phyloP scores from a whole-genome alignment of 2,888 invertebrate species.

The Osmoderma eremita region DNA sequence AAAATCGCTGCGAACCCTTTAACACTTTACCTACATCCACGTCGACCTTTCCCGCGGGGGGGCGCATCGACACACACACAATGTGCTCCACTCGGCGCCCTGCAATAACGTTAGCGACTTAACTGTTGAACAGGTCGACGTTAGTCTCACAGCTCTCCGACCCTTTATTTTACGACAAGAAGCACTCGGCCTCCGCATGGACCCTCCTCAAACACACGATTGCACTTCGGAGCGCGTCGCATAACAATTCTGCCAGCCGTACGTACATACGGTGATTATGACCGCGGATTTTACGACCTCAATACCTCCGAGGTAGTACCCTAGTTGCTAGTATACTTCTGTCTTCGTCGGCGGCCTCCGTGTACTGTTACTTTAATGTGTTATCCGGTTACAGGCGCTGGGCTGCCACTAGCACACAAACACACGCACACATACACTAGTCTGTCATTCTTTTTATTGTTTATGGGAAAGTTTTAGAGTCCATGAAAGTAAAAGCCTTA shows the following conservation, averaged over 20 bases:
- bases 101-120: slow-evolving; percentile 35
- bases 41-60: too few species aligned
- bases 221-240: slow-evolving; percentile 55
- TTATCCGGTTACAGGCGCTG: slow-evolving; percentile 12
- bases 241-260: slow-evolving; percentile 53
- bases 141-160: slow-evolving; percentile 39
- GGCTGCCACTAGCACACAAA: background rate
- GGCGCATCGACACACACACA: background rate
- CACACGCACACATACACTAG: background rate
- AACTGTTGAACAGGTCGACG: slow-evolving; percentile 25
- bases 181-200: slow-evolving; percentile 56
- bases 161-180: slow-evolving; percentile 57
- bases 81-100: slow-evolving; percentile 7
- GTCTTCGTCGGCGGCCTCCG: background rate
- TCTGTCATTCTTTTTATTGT: slow-evolving; percentile 25
- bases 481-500: slow-evolving; percentile 40
- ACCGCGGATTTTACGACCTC: slow-evolving; percentile 54
- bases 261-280: slow-evolving; percentile 56
- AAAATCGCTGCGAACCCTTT: slow-evolving; percentile 16
- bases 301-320: too few species aligned
- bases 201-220: too few species aligned
- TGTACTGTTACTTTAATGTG: slow-evolving; percentile 22
- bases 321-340: background rate
- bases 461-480: slow-evolving; percentile 35
- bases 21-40: slow-evolving; percentile 24